Conservation (phyloP, 2,797 vertebrate species). For the Diplodus puntazzo region DNA sequence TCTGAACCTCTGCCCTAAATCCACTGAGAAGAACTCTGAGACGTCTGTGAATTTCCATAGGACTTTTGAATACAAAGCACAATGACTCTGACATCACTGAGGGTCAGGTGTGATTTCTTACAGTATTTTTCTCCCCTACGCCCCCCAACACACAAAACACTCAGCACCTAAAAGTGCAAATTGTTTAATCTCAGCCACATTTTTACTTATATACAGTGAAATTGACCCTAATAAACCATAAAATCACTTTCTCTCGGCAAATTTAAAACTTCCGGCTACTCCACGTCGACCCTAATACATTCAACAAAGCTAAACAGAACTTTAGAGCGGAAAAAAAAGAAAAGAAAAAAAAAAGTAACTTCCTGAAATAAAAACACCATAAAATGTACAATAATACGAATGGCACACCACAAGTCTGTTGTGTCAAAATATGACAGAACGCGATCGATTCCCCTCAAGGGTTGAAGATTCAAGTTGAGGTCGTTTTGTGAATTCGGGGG, state of each 20-base stretch:
- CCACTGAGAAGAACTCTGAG: background rate
- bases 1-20: background rate
- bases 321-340: background rate
- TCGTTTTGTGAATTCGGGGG: slow-evolving; percentile 52
- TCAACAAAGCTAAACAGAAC: slow-evolving; percentile 77
- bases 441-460: slow-evolving; percentile 48
- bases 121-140: rapidly evolving
- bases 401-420: slow-evolving; percentile 76
- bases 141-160: slow-evolving; percentile 15
- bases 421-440: slow-evolving; percentile 59
- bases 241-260: slow-evolving; percentile 70
- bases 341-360: slow-evolving; percentile 30
- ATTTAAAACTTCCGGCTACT: slow-evolving; percentile 71
- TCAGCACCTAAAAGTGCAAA: slow-evolving; percentile 86
- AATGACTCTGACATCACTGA: slow-evolving; percentile 35
- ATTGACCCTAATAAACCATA: slow-evolving; percentile 76
- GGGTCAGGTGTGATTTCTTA: background rate
- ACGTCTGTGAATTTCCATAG: slow-evolving; percentile 6
- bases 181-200: slow-evolving; percentile 87
- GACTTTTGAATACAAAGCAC: slow-evolving; percentile 73
- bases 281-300: slow-evolving; percentile 77
- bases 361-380: slow-evolving; percentile 66
- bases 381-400: slow-evolving; percentile 69
- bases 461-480: slow-evolving; percentile 65
- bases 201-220: slow-evolving; percentile 87